Evolutionary conservation across 1,140 invertebrate species (phyloP), one percentile per base, ranked within the genome.

Genomic region (Popillia japonica): DNA sequence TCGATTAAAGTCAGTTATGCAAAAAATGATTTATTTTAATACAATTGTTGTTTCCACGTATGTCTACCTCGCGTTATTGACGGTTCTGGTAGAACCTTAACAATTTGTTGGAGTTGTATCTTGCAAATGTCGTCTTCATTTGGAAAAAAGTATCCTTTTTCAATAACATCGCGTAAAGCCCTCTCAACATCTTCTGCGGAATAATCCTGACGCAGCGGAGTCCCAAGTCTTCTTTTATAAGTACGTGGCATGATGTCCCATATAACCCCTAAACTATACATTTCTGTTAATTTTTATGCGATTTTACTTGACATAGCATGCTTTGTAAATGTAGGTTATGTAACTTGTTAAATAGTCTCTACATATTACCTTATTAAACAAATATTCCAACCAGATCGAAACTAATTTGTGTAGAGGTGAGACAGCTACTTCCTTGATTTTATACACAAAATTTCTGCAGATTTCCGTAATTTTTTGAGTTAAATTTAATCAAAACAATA

Each of bases 11-110:
- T 48, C 1, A 7, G 44, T 7, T 48, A 48, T 48, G 44, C 1
- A 48, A 7, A 17, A 48, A 3, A 48, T 48, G 2, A 48, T 48
- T 48, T 48, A 17, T 48, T 48, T 48, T 2, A 48, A 48, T 48
- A 48, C 44, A 48, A 48, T 48, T 48, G 44, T 48, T 48, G 44
- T 48, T 48, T 48, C 44, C 44, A 48, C 2, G 6, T 48, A 48
- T 48, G 44, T 48, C 44, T 48, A 48, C n/a, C 44, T 48, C 44
- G 44, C 44, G 6, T 48, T 48, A 48, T 48, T 48, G 44, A 48
- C 44, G n/a, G 44, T 48, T 48, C 44, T 48, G n/a, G 44, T 48
- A 48, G 44, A 48, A 48, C 44, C 44, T 10, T 17, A 48, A 48
- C 44, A 48, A 48, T 48, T 48, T 48, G 44, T 48, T 48, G 44